A percentile compares a stretch with the other conserved stretches of the same genome.
Evolutionary conservation across 2,113 vertebrate species (phyloP).

Genomic region (Myodes glareolus): DNA sequence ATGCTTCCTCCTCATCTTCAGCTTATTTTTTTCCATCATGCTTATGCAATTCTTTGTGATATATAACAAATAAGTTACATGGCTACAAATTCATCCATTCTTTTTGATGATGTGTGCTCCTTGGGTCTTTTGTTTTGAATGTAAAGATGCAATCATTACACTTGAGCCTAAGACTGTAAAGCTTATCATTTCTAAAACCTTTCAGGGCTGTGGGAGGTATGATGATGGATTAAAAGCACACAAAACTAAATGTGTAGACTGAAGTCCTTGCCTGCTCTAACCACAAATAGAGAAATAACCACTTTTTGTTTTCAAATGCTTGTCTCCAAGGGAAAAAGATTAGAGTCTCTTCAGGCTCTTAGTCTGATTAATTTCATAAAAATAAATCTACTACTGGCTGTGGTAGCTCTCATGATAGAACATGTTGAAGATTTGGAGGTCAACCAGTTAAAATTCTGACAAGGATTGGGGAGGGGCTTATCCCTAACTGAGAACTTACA

Average conservation of each 20-base stretch:
- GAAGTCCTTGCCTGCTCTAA: no score
- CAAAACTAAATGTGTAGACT: not conserved
- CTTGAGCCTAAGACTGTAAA: constrained; percentile 16
- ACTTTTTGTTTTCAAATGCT: not conserved
- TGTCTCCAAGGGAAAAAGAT: not conserved
- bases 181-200: constrained; percentile 11
- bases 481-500: not conserved
- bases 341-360: not conserved
- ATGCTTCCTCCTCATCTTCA: not conserved
- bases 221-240: not conserved
- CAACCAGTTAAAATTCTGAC: not conserved
- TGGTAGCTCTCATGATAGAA: not conserved
- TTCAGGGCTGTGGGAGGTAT: not conserved
- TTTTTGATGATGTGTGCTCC: constrained; percentile 28
- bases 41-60: constrained; percentile 10
- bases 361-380: not conserved
- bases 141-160: not conserved
- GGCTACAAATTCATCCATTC: not conserved
- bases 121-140: constrained; percentile 28
- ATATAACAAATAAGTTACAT: not conserved
- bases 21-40: constrained; percentile 1
- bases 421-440: not conserved
- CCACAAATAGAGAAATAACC: not conserved
- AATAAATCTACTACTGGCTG: no score
- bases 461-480: not conserved